A percentile compares a stretch with the other conserved stretches of the same genome.
Conservation (phyloP, 2,113 vertebrate genomes). For the Cyphomyrus plagiostoma region DNA sequence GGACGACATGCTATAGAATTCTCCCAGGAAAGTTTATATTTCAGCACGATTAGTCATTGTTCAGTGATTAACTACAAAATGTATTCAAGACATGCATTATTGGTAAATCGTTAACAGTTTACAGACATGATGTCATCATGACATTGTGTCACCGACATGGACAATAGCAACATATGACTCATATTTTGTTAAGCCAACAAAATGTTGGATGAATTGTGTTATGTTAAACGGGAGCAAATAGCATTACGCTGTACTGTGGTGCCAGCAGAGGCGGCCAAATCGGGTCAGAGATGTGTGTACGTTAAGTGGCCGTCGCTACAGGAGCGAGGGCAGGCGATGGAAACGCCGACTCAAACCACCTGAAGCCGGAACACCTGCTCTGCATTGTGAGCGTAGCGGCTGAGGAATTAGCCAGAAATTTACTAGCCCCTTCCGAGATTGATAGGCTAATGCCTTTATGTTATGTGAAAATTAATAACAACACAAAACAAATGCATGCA, state of each 20-base stretch:
- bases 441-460: background rate
- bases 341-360: background rate
- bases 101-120: background rate
- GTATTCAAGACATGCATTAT: background rate
- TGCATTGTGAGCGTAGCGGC: background rate
- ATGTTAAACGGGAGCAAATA: background rate
- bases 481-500: background rate
- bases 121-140: background rate
- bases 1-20: background rate
- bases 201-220: background rate
- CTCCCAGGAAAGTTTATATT: background rate
- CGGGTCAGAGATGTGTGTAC: background rate
- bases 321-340: background rate
- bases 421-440: too few relatives aligned
- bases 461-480: background rate
- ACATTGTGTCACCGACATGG: background rate
- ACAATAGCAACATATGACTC: background rate
- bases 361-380: background rate
- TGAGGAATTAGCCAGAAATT: background rate
- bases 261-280: background rate
- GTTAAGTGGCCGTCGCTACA: background rate
- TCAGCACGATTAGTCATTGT: background rate
- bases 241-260: background rate
- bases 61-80: background rate
- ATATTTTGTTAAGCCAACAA: background rate